Base-by-base conservation (phyloP, 2,888 invertebrate genomes). In the Diogma glabrata region DNA sequence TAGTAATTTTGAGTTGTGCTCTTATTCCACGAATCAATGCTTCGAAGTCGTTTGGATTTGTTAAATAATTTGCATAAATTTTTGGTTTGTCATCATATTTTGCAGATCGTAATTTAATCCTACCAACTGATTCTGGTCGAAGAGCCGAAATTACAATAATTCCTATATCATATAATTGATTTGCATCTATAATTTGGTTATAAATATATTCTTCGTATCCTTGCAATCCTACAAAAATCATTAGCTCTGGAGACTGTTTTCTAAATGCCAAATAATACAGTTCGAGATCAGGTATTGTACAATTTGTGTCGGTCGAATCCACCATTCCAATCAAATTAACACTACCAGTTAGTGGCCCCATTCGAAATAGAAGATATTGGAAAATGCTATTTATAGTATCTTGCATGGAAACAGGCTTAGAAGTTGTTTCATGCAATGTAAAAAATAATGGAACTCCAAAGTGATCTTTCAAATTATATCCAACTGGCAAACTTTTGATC, bases 391-490 rank as follows among this genome's bases (percentile, higher is more conserved):
- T 63, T 3, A 66, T 45, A 0, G 55, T 19, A 0, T 61, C 56
- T 19, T 48, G 51, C 8, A n/a, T 7, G 9, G 55, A 47, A 2
- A 48, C 5, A n/a, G 53, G 43, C 7, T 48, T 14, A 3, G 56
- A 50, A 2, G 16, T 53, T 0, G 67, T 62, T 16, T 57, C 56
- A 2, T 76, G 74, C 56, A 78, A 66, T 20, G 63, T 58, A 10
- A 66, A 38, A 16, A 64, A 59, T 0, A 67, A 4, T 3, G 63
- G 61, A 2, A 81, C 72, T 0, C 79, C 77, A 17, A 84, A 77
- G 64, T 90, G 89, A 62, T 90, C 89, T 66, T 88, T 87, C 1
- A 90, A 71, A 61, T 89, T 85, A 56, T 80, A 74, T 1, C 87
- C 87, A 0, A 88, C 83, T 38, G 56, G 54, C 24, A 67, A 50